These are phyloP conservation scores for Criorhina ranunculi DNA, from an alignment of 2,888 invertebrate species.

Conservation along the genomic window DNA sequence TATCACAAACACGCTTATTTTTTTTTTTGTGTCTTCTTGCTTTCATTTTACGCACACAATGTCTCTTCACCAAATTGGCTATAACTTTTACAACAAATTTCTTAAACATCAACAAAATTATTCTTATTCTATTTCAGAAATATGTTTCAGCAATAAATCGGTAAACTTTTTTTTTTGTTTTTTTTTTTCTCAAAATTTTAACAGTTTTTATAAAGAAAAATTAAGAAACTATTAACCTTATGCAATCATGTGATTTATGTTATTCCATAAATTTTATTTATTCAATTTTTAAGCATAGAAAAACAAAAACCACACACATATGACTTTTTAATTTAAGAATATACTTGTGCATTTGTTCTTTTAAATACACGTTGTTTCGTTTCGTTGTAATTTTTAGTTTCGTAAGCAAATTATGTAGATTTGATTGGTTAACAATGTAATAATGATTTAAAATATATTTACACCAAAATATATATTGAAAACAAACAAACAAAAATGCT, in stretches of 20 bases:
- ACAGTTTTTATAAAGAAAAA: background rate
- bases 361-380: conserved; percentile 21
- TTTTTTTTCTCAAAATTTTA: conserved; percentile 56
- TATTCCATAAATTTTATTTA: conserved; percentile 71
- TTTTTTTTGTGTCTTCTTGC: background rate
- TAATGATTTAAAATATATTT: conserved; percentile 26
- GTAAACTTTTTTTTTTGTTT: conserved; percentile 64
- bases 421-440: conserved; percentile 41
- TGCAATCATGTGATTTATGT: conserved; percentile 71
- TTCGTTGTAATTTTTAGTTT: conserved; percentile 34
- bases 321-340: conserved; percentile 75
- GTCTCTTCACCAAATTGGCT: conserved; percentile 45
- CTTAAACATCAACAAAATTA: conserved; percentile 57
- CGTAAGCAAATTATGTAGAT: conserved; percentile 41
- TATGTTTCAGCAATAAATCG: conserved; percentile 76
- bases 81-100: conserved; percentile 24
- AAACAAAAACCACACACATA: conserved; percentile 29
- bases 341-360: conserved; percentile 69
- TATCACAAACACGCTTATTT: conserved; percentile 24
- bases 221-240: conserved; percentile 29
- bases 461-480: conserved; percentile 10
- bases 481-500: background rate
- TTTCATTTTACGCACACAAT: conserved; percentile 6
- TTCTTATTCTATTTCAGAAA: conserved; percentile 76
- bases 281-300: conserved; percentile 46